Evolutionary conservation across 2,113 vertebrate species (phyloP).

Genomic region (Delphinus delphis): DNA sequence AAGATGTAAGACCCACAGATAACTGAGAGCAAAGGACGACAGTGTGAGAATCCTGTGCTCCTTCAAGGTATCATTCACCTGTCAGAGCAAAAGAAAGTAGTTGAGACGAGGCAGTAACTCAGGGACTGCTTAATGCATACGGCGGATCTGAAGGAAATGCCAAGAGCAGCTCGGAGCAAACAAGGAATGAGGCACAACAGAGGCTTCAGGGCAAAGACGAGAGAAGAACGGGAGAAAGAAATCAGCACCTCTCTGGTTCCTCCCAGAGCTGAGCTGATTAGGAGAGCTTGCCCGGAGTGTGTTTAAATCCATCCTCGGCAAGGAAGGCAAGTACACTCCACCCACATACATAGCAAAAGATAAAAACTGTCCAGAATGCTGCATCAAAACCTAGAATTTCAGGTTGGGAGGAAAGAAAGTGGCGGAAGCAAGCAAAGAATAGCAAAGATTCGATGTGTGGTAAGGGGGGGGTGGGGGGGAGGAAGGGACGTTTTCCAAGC

Average conservation of each 20-base stretch:
- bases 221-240: background rate
- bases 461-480: background rate
- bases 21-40: background rate
- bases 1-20: background rate
- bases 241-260: background rate
- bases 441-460: background rate
- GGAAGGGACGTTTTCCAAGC: background rate
- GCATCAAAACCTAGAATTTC: background rate
- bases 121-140: background rate
- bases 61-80: background rate
- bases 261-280: fast-evolving
- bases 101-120: background rate
- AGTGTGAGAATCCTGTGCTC: background rate
- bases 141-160: background rate
- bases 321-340: background rate
- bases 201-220: background rate
- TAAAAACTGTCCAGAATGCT: background rate
- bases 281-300: background rate
- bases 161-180: background rate
- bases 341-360: background rate
- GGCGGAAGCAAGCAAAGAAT: background rate
- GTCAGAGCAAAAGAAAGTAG: background rate
- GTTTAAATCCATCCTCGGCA: background rate
- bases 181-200: background rate
- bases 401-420: background rate